Conservation (phyloP, 1,140 invertebrate species). For the Campoletis sonorensis region DNA sequence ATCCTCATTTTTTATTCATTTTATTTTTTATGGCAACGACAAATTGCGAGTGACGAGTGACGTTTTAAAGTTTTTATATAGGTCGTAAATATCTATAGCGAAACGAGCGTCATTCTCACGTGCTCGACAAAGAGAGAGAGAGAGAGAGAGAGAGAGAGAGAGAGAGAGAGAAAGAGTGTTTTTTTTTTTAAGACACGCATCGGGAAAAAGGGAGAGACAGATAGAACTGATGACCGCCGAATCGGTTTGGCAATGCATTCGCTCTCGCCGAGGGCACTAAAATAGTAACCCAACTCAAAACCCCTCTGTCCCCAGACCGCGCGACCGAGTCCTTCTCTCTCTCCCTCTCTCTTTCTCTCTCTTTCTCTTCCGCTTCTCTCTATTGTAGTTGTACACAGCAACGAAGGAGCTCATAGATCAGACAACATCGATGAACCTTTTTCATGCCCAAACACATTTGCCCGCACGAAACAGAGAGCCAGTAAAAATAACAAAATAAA, state of each 20-base stretch:
- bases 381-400: too few relatives aligned
- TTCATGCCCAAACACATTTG: too few relatives aligned
- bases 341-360: too few relatives aligned
- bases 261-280: neutral
- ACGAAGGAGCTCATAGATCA: too few relatives aligned
- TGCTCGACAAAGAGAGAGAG: neutral
- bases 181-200: neutral
- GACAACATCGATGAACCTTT: too few relatives aligned
- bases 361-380: too few relatives aligned
- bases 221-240: constrained; percentile 1
- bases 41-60: neutral
- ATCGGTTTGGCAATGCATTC: constrained; percentile 4
- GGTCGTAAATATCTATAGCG: neutral
- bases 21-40: neutral
- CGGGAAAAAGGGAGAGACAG: constrained; percentile 6
- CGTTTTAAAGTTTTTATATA: neutral
- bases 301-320: too few relatives aligned
- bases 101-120: constrained; percentile 7
- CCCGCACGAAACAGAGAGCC: too few relatives aligned
- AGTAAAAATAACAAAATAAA: too few relatives aligned
- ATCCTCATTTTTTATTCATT: neutral
- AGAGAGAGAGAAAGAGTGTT: too few relatives aligned
- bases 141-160: neutral
- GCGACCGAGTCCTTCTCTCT: too few relatives aligned
- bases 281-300: constrained; percentile 8